Evolutionary conservation across 1,140 invertebrate genomes (phyloP).

Genomic region (Cydia strobilella): DNA sequence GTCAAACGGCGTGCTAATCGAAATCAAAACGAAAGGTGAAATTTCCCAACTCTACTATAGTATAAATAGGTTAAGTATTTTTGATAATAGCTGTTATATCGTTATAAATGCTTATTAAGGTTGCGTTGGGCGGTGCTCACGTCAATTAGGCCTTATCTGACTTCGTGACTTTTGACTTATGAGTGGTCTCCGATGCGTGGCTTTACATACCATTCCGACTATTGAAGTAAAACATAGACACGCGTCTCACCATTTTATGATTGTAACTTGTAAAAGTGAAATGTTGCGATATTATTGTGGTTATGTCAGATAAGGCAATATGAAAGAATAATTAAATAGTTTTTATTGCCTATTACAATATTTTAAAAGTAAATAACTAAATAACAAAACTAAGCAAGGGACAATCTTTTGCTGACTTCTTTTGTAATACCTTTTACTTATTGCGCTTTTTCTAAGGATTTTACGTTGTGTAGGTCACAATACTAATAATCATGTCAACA

Average conservation of each 20-base stretch:
- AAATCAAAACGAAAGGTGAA: conserved; percentile 13
- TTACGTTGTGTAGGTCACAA: too few relatives aligned
- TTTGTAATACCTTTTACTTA: too few relatives aligned
- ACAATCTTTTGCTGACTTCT: too few relatives aligned
- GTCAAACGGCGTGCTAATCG: conserved; percentile 12
- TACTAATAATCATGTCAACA: too few relatives aligned
- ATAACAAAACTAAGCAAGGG: too few relatives aligned
- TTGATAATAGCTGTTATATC: conserved; percentile 68
- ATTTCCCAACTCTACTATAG: conserved; percentile 39
- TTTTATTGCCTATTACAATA: background rate
- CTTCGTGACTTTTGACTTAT: conserved; percentile 77
- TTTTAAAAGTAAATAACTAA: too few relatives aligned
- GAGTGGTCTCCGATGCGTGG: conserved; percentile 66
- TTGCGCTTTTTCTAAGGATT: too few relatives aligned
- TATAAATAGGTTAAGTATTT: conserved; percentile 74
- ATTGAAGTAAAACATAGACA: conserved; percentile 60
- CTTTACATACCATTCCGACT: conserved; percentile 51
- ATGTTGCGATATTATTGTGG: conserved; percentile 16
- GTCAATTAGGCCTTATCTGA: conserved; percentile 66
- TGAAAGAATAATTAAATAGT: background rate
- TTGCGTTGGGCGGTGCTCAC: conserved; percentile 57
- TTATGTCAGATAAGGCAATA: conserved; percentile 8
- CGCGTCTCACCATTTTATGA: conserved; percentile 52
- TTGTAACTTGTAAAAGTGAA: conserved; percentile 50
- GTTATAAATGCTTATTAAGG: conserved; percentile 72